Evolutionary conservation across 2,113 vertebrate species (phyloP), one percentile per base, ranked within the genome.

Genomic region (Malurus alboscapulatus): DNA sequence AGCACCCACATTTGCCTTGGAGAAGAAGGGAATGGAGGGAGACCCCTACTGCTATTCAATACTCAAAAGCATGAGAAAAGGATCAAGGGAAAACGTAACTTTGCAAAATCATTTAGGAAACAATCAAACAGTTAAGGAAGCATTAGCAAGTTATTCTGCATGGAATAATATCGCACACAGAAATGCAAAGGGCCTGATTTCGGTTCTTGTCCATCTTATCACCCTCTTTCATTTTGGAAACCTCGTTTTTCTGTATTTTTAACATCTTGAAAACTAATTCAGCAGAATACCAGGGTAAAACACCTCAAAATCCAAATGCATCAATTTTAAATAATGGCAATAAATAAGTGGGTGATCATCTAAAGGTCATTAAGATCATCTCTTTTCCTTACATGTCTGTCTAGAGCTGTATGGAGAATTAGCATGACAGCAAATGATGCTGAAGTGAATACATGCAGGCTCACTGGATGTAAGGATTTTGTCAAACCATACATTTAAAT

Each of bases 201-300:
- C 40, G 59, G 20, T 75, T 82, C 27, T 51, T 59, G 34, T 26
- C 8, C 8, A 6, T 18, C 14, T 8, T 29, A 30, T 4, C 10
- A 8, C 7, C 9, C 4, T 12, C 10, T 65, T 86, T 51, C 30
- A 48, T 66, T 73, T 67, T 55, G 8, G 14, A 87, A 87, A 79
- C 26, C 21, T 78, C 50, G 78, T 72, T 87, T 69, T 68, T 26
- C 26, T 38, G 14, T 9, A 26, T 38, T 91, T 82, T 84, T 79
- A 73, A 76, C 11, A 50, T 13, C 12, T 17, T 77, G 34, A 42
- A 76, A 89, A 85, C 0, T 0, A 90, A 73, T 18, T n/a, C 12
- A 45, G 27, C 36, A 87, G 17, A 5, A 78, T 14, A 55, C 4
- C 3, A 0, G 7, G 8, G 3, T 0, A 1, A 11, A 14, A 57